Evolutionary conservation across 2,888 invertebrate genomes (phyloP).

Genomic region (Steinernema hermaphroditum): DNA sequence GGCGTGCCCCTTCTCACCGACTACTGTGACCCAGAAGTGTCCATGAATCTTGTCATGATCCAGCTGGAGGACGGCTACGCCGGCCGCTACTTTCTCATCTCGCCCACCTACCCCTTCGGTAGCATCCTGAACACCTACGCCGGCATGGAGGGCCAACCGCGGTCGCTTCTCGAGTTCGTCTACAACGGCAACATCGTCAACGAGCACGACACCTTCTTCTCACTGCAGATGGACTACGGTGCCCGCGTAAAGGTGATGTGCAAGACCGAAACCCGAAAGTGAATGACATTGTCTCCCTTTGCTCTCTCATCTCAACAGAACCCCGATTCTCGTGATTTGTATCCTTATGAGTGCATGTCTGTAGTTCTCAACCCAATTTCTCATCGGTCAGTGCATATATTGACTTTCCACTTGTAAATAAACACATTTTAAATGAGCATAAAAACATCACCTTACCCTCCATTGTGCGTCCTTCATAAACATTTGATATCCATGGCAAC

Average conservation of each 20-base stretch:
- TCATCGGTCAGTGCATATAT: too few relatives aligned
- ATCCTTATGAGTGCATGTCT: too few relatives aligned
- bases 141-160: not conserved
- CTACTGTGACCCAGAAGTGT: conserved; percentile 11
- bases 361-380: too few relatives aligned
- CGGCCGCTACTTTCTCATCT: not conserved
- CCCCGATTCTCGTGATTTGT: too few relatives aligned
- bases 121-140: not conserved
- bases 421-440: too few relatives aligned
- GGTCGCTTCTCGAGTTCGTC: conserved; percentile 12
- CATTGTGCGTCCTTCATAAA: too few relatives aligned
- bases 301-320: too few relatives aligned
- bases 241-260: conserved; percentile 14
- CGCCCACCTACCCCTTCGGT: conserved; percentile 1
- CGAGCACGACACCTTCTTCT: conserved; percentile 2
- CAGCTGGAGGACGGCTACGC: conserved; percentile 2
- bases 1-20: not conserved
- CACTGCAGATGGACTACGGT: conserved; percentile 11
- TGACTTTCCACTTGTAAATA: too few relatives aligned
- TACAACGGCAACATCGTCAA: not conserved
- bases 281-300: too few relatives aligned
- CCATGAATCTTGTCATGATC: not conserved
- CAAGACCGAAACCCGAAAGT: not conserved
- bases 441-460: too few relatives aligned
- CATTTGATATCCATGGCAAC: too few relatives aligned